Evolutionary conservation across 2,113 vertebrate species (phyloP), one percentile per base, ranked within the genome.

Genomic region (Piaya cayana): DNA sequence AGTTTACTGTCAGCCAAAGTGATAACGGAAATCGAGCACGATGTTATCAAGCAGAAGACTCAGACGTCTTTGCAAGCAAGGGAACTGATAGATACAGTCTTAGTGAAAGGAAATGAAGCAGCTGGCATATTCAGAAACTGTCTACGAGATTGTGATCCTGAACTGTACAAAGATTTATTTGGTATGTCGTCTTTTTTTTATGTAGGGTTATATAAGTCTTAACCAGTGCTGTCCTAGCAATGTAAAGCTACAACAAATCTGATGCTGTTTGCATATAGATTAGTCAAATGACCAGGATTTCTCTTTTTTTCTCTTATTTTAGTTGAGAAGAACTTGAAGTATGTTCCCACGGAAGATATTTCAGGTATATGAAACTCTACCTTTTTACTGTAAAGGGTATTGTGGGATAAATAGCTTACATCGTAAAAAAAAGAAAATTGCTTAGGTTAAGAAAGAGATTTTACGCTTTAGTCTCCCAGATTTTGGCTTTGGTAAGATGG

Each of bases 261-360:
- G 14, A 37, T 82, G 23, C 23, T 68, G 12, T 50, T 84, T 55
- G 17, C 83, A 58, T 81, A 49, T 23, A 13, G 53, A 76, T 59
- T 23, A 34, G 45, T 82, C 9, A 79, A 23, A 64, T 96, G 4
- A 86, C 43, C 49, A 36, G 22, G 25, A 65, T 72, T 23, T 39
- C 39, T n/a, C n/a, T 36, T 82, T 94, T 93, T 84, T 8, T 42
- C 79, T 90, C 77, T 96, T 86, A 91, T 97, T 98, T 96, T 94
- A 99, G 99, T 99, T 97, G 99, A 99, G 96, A 98, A 99, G 93
- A 99, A 98, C 55, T 98, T 99, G 98, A 98, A 98, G 60, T 98
- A 98, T 88, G 97, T 99, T 85, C 98, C 99, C 91, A 98, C 98
- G 95, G 99, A 99, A 98, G 99, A 99, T 97, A 97, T 99, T 96